Evolutionary conservation across 2,797 vertebrate species (phyloP).

Genomic region (Florisuga fusca): DNA sequence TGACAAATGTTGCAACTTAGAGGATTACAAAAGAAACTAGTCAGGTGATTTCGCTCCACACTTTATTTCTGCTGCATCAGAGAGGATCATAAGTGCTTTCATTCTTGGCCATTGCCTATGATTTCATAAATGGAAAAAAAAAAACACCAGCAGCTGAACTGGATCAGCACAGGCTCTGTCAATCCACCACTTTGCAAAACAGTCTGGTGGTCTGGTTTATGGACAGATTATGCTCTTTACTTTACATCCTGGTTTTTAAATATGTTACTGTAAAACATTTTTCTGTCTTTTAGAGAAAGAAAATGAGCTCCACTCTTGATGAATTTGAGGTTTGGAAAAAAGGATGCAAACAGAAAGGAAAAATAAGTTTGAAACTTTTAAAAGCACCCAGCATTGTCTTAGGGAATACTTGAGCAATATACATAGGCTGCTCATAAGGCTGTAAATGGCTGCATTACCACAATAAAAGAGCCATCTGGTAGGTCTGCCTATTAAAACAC

Average conservation of each 20-base stretch:
- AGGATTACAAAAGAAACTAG: background rate
- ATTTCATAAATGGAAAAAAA: background rate
- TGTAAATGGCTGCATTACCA: slow-evolving; percentile 19
- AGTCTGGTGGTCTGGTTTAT: background rate
- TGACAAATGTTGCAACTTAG: background rate
- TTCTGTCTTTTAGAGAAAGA: background rate
- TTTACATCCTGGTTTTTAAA: background rate
- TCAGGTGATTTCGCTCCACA: background rate
- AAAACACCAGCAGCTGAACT: background rate
- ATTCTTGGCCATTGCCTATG: background rate
- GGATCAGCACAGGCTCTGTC: background rate
- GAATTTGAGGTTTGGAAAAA: background rate
- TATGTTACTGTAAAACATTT: background rate
- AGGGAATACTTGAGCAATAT: background rate
- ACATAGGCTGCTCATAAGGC: background rate
- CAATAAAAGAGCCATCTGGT: slow-evolving; percentile 1
- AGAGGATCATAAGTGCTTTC: background rate
- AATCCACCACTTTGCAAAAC: background rate
- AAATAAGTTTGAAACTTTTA: background rate
- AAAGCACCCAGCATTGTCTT: background rate
- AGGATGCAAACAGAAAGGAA: background rate
- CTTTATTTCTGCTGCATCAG: background rate
- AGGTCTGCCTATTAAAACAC: slow-evolving; percentile 14
- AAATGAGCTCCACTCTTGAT: background rate
- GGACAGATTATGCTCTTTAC: background rate